These are phyloP conservation scores for Hydropsyche tenuis DNA, from an alignment of 1,140 invertebrate genomes.

Conservation along the genomic window DNA sequence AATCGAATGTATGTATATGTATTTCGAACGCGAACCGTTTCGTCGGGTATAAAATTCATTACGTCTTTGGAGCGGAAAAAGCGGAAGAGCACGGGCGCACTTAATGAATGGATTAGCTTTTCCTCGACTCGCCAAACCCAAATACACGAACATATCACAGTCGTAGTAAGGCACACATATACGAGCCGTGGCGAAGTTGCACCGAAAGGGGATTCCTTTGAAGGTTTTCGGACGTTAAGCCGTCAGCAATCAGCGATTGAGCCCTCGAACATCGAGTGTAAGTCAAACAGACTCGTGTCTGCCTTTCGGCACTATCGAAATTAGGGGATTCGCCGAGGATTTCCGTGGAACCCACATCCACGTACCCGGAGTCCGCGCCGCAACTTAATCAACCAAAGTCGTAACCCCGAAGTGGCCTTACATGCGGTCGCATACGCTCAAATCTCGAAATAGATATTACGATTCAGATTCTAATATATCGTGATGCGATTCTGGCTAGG, in stretches of 20 bases:
- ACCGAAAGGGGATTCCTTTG: constrained; percentile 11
- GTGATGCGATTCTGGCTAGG: too few species aligned
- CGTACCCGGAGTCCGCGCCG: neutral
- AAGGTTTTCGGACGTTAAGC: constrained; percentile 24
- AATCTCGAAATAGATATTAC: too few species aligned
- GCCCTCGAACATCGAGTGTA: constrained; percentile 38
- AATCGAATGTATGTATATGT: too few species aligned
- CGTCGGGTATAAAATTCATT: constrained; percentile 3
- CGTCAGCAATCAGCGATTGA: constrained; percentile 42
- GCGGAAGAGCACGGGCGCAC: constrained; percentile 2
- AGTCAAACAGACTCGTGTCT: constrained; percentile 43
- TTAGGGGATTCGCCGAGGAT: constrained; percentile 36
- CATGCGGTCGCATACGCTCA: too few species aligned
- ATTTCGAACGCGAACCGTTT: neutral
- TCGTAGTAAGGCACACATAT: too few species aligned
- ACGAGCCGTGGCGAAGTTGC: neutral
- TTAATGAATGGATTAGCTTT: constrained; percentile 30
- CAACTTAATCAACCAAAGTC: constrained; percentile 13
- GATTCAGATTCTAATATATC: too few species aligned
- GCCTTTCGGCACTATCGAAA: constrained; percentile 41
- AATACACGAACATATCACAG: too few species aligned
- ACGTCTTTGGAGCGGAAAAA: neutral
- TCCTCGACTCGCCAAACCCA: too few species aligned
- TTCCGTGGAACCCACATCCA: constrained; percentile 11
- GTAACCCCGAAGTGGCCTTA: too few species aligned